Conservation (phyloP, 2,888 invertebrate species). For the Agriopis leucophaearia region DNA sequence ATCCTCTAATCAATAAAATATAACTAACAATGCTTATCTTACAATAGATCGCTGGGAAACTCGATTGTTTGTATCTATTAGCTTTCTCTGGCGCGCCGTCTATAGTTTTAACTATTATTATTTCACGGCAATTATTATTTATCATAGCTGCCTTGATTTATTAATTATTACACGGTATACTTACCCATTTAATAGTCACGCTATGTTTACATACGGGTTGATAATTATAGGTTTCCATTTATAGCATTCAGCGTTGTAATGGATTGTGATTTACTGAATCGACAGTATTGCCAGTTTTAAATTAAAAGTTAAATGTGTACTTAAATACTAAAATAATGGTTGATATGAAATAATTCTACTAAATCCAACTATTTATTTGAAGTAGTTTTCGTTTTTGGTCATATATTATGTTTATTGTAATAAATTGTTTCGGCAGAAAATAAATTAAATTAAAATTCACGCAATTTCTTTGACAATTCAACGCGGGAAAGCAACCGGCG, state of each 20-base stretch:
- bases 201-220: constrained; percentile 29
- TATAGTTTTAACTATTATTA: constrained; percentile 24
- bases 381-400: too few relatives aligned
- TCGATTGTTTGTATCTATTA: constrained; percentile 25
- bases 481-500: too few relatives aligned
- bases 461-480: too few relatives aligned
- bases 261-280: constrained; percentile 2
- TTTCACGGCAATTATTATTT: constrained; percentile 34
- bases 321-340: not conserved
- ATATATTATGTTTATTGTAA: too few relatives aligned
- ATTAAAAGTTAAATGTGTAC: not conserved
- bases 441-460: too few relatives aligned
- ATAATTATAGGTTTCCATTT: constrained; percentile 14
- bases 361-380: too few relatives aligned
- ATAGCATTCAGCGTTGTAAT: not conserved
- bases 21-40: constrained; percentile 21
- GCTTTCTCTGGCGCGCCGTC: constrained; percentile 44
- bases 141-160: constrained; percentile 34
- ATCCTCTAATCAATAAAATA: constrained; percentile 32
- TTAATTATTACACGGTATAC: constrained; percentile 39
- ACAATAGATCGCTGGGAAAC: constrained; percentile 32
- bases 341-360: not conserved
- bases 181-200: constrained; percentile 38
- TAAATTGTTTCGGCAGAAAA: too few relatives aligned
- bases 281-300: not conserved